A percentile compares a stretch with the other conserved stretches of the same genome.
Evolutionary conservation across 2,888 invertebrate species (phyloP).

Genomic region (Chymomyza procnemis): DNA sequence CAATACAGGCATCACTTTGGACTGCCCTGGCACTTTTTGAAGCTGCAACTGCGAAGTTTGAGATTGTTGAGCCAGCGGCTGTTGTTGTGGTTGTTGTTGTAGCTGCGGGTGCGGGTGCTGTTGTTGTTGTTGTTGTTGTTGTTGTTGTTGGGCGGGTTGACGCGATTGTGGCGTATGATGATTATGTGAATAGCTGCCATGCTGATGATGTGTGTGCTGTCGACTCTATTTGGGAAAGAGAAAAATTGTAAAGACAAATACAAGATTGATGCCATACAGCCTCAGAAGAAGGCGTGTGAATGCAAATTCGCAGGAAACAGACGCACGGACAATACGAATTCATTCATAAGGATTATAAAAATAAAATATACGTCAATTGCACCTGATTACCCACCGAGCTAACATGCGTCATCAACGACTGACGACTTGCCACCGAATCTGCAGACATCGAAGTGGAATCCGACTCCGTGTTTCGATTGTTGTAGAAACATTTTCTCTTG

Average conservation of each 20-base stretch:
- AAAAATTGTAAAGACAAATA: neutral
- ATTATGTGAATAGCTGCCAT: conserved; percentile 34
- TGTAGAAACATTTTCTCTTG: conserved; percentile 74
- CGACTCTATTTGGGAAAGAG: conserved; percentile 45
- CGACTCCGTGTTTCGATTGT: conserved; percentile 76
- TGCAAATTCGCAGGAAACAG: neutral
- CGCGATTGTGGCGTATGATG: conserved; percentile 37
- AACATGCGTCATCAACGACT: conserved; percentile 79
- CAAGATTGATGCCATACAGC: neutral
- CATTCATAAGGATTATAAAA: neutral
- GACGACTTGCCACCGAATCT: conserved; percentile 83
- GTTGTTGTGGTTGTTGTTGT: conserved; percentile 52
- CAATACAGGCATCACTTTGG: conserved; percentile 62
- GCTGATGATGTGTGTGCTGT: conserved; percentile 45
- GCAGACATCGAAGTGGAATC: conserved; percentile 84
- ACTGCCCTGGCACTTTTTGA: conserved; percentile 35
- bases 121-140: conserved; percentile 48
- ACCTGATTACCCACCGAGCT: conserved; percentile 77
- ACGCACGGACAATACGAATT: neutral
- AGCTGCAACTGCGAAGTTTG: conserved; percentile 64
- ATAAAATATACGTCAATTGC: neutral
- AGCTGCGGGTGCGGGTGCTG: conserved; percentile 49
- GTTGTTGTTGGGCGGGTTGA: conserved; percentile 42
- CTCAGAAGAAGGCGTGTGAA: neutral
- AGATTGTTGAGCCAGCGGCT: conserved; percentile 42